phyloP scores from a whole-genome alignment of 2,797 vertebrate genomes.

The Diplodus puntazzo region DNA sequence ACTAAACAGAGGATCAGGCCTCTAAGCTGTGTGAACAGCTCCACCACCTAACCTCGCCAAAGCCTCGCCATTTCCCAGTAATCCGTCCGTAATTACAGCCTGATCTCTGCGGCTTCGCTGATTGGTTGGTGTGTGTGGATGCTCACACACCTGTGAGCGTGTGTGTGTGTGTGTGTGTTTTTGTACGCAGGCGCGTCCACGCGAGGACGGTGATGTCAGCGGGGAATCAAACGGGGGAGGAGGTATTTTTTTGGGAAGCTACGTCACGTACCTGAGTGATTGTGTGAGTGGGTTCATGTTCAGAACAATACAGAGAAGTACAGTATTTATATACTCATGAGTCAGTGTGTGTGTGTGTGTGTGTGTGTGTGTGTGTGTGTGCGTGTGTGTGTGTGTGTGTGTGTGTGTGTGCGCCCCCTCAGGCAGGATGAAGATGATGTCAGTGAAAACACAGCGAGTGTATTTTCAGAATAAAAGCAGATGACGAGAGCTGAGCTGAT shows the following conservation, averaged over 20 bases:
- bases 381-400: no score
- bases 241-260: constrained; percentile 8
- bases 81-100: constrained; percentile 63
- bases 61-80: constrained; percentile 37
- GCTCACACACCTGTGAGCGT: constrained; percentile 10
- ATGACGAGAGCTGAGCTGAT: background rate
- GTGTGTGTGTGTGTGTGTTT: constrained; percentile 7
- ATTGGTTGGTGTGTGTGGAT: background rate
- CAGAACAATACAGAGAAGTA: background rate
- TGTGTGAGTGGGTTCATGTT: background rate
- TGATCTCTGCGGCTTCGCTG: constrained; percentile 29
- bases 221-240: constrained; percentile 2
- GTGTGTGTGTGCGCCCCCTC: constrained; percentile 15
- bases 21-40: constrained; percentile 51
- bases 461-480: constrained; percentile 2
- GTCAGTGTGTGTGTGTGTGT: constrained; percentile 20
- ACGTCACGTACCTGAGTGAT: constrained; percentile 18
- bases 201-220: background rate
- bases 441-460: background rate
- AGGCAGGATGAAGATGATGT: background rate
- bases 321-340: constrained; percentile 41
- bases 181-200: background rate
- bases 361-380: background rate
- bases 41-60: constrained; percentile 21
- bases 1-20: constrained; percentile 61